These are phyloP conservation scores for Dinocampus coccinellae DNA, from an alignment of 2,888 invertebrate species.

Conservation along the genomic window DNA sequence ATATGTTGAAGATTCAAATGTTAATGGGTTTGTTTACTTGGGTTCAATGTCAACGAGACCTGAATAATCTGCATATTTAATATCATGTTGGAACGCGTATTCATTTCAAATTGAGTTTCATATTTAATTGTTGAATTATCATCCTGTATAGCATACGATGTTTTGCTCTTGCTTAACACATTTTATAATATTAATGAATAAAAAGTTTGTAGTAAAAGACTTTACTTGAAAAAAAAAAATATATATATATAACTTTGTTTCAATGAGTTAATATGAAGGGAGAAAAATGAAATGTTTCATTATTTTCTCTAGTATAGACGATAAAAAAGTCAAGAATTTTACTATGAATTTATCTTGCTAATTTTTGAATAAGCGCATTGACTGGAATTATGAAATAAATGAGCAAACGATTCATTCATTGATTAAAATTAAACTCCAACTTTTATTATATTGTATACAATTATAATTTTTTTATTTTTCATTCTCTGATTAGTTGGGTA, in stretches of 20 bases:
- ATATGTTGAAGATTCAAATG: constrained; percentile 62
- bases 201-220: too few relatives aligned
- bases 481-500: not conserved
- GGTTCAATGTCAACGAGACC: constrained; percentile 52
- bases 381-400: too few relatives aligned
- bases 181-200: not conserved
- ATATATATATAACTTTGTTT: not conserved
- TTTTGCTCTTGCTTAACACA: not conserved
- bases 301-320: too few relatives aligned
- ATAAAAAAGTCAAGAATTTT: not conserved
- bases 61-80: constrained; percentile 56
- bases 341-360: constrained; percentile 15
- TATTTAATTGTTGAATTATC: not conserved
- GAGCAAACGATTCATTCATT: too few relatives aligned
- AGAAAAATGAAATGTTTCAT: too few relatives aligned
- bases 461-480: not conserved
- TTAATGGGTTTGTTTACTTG: constrained; percentile 53
- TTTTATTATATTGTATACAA: constrained; percentile 38
- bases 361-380: constrained; percentile 30
- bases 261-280: not conserved
- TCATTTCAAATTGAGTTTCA: constrained; percentile 11
- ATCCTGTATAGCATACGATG: not conserved
- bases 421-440: constrained; percentile 44
- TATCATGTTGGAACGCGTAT: constrained; percentile 35
- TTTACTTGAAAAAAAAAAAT: too few relatives aligned